phyloP scores from a whole-genome alignment of 2,888 invertebrate species.

The Therioaphis trifolii region DNA sequence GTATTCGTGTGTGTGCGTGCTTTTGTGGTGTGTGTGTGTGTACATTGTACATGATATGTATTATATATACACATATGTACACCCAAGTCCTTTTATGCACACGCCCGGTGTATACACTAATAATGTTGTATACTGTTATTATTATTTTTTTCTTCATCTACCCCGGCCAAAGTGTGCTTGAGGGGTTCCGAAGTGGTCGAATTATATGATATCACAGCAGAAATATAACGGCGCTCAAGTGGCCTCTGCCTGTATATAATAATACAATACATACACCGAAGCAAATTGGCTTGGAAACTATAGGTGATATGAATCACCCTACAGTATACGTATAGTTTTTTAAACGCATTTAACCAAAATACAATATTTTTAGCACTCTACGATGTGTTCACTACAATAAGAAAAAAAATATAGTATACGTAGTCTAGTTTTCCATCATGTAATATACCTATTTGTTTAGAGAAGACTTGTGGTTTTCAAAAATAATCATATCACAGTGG shows the following conservation, averaged over 20 bases:
- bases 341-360: neutral
- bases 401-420: too few relatives aligned
- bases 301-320: neutral
- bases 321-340: neutral
- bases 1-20: neutral
- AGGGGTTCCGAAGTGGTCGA: constrained; percentile 58
- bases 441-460: too few relatives aligned
- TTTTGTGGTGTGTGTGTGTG: neutral
- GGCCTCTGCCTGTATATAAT: neutral
- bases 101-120: constrained; percentile 35
- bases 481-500: too few relatives aligned
- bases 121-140: constrained; percentile 45
- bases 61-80: neutral
- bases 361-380: neutral
- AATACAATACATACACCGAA: constrained; percentile 8
- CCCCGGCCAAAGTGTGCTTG: constrained; percentile 24
- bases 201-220: constrained; percentile 42
- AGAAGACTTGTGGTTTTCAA: too few relatives aligned
- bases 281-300: constrained; percentile 43
- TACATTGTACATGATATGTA: too few relatives aligned
- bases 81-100: constrained; percentile 28
- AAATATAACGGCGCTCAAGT: constrained; percentile 43
- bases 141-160: neutral
- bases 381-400: neutral
- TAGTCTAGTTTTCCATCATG: too few relatives aligned